Base-by-base conservation (phyloP, 2,797 vertebrate species). In the Acrossocheilus wenchowensis region DNA sequence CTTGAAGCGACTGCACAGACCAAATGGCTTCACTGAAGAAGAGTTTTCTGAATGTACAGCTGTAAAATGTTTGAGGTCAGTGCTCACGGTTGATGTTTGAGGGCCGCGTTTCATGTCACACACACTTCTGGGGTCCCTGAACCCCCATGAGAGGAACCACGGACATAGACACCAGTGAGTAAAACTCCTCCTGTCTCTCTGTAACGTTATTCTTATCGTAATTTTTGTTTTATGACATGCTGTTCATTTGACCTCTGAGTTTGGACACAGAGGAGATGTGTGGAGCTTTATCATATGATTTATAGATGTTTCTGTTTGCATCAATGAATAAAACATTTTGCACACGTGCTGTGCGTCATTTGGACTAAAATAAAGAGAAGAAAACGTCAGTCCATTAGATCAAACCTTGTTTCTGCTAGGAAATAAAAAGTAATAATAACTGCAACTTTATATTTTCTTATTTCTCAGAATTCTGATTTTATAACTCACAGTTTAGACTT, bases 81-180 rank as follows among this genome's bases (percentile, higher is more conserved):
- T 1, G 17, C 17, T 85, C 6, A 57, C 34, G 17, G 60, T 6
- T 39, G 26, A 48, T 57, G 19, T 82, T 43, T 85, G 30, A 78
- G 50, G 50, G 71, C 66, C 15, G 10, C 0, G 14, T 83, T 72
- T 77, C 48, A 89, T 86, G 74, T 54, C 69, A 52, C 77, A 81
- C 80, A 60, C 68, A 78, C 45, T 43, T 14, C 14, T 23, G 86
- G 86, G 75, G 85, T 86, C 78, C 72, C 81, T 79, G 71, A 23
- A 78, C 66, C 81, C 83, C 85, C 23, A 23, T 81, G 39, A 84
- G 43, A 86, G 52, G 60, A 87, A 87, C 89, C 77, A 90, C 89
- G 86, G 89, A 90, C 39, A 41, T 78, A 52, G 21, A 82, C 79
- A 50, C 84, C 19, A 82, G 89, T 90, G 68, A 90, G 86, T 83